A percentile compares a stretch with the other conserved stretches of the same genome.
Evolutionary conservation across 2,888 invertebrate genomes (phyloP).

Genomic region (Luffia ferchaultella): DNA sequence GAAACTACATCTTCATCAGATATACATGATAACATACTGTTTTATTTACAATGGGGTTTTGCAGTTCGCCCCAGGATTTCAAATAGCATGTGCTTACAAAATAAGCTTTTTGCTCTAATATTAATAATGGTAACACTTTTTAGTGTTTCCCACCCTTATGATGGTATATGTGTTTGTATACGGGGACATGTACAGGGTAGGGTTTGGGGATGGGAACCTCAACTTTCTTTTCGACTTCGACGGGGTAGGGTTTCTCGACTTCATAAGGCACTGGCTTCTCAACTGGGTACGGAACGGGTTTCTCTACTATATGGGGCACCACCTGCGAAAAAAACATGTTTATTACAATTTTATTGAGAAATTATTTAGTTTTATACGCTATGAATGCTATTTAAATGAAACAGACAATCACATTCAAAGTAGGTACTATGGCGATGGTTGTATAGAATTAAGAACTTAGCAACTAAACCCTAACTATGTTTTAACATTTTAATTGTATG

Average conservation of each 20-base stretch:
- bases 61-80: slow-evolving; percentile 10
- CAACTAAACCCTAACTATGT: too few relatives aligned
- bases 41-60: slow-evolving; percentile 40
- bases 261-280: slow-evolving; percentile 77
- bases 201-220: slow-evolving; percentile 75
- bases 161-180: slow-evolving; percentile 78
- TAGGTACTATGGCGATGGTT: too few relatives aligned
- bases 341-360: slow-evolving; percentile 2
- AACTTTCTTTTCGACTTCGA: slow-evolving; percentile 78
- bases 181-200: slow-evolving; percentile 77
- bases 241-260: slow-evolving; percentile 78
- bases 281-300: slow-evolving; percentile 76
- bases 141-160: slow-evolving; percentile 64
- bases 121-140: slow-evolving; percentile 13
- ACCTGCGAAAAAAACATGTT: slow-evolving; percentile 45
- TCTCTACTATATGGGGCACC: slow-evolving; percentile 76
- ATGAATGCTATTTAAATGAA: background rate
- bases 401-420: too few relatives aligned
- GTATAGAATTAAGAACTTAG: too few relatives aligned
- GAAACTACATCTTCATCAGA: slow-evolving; percentile 40
- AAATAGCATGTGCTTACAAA: slow-evolving; percentile 23
- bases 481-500: too few relatives aligned
- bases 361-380: slow-evolving; percentile 1
- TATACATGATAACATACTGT: slow-evolving; percentile 35
- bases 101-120: slow-evolving; percentile 26